Percentiles rank a stretch among this genome's conserved stretches.
Evolutionary conservation across 2,797 vertebrate genomes (phyloP).

Genomic region (Sebastes elongatus): DNA sequence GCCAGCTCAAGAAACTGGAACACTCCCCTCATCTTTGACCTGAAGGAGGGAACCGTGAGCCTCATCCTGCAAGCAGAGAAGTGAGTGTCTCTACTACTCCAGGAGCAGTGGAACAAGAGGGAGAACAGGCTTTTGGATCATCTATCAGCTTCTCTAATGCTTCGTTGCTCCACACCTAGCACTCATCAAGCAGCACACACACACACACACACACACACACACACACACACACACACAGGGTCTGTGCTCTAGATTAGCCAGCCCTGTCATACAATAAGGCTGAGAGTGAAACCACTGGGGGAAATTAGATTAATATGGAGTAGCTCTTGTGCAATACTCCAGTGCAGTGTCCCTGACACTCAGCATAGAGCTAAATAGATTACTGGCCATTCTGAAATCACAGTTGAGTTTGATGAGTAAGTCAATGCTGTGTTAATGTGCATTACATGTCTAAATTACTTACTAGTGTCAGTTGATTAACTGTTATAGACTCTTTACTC

Average conservation of each 20-base stretch:
- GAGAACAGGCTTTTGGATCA: conserved; percentile 48
- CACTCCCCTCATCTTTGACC: conserved; percentile 96
- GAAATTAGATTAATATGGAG: conserved; percentile 74
- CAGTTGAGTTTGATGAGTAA: conserved; percentile 51
- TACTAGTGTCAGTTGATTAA: conserved; percentile 42
- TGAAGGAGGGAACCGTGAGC: conserved; percentile 96
- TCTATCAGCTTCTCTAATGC: conserved; percentile 64
- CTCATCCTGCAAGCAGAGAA: conserved; percentile 95
- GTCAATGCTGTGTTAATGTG: conserved; percentile 39
- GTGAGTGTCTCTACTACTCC: conserved; percentile 78
- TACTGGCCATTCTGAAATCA: conserved; percentile 60
- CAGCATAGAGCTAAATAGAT: conserved; percentile 64
- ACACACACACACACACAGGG: conserved; percentile 1
- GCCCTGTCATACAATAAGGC: conserved; percentile 65
- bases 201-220: conserved; percentile 8
- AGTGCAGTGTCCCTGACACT: conserved; percentile 56
- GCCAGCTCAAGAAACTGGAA: conserved; percentile 96
- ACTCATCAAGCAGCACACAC: conserved; percentile 30
- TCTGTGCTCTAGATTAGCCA: conserved; percentile 48
- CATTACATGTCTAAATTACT: conserved; percentile 44
- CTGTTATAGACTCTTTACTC: conserved; percentile 21
- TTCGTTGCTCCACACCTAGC: conserved; percentile 61
- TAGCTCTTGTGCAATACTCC: conserved; percentile 72
- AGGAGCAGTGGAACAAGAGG: conserved; percentile 48
- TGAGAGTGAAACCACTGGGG: conserved; percentile 68